phyloP scores from a whole-genome alignment of 2,797 vertebrate genomes.

The Poeciliopsis turneri region DNA sequence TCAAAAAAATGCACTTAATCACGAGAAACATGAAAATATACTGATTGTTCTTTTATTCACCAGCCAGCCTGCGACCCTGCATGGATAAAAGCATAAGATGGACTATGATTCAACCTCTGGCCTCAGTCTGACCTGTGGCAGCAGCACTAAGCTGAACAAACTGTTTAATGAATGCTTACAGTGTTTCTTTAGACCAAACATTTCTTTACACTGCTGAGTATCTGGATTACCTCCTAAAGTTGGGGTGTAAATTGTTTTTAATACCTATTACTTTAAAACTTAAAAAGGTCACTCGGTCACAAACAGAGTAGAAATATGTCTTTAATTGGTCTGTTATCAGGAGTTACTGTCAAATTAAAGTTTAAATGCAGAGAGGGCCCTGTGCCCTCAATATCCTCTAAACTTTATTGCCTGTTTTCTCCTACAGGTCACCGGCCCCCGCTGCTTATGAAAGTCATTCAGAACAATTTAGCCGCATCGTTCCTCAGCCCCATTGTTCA shows the following conservation, averaged over 20 bases:
- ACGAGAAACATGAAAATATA: background rate
- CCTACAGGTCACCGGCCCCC: constrained; percentile 60
- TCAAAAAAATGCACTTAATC: background rate
- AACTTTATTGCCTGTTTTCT: constrained; percentile 58
- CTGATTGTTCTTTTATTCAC: background rate
- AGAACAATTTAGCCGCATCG: constrained; percentile 70
- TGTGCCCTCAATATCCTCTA: constrained; percentile 58
- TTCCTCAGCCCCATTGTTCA: constrained; percentile 68
- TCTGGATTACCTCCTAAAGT: background rate
- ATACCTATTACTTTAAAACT: background rate
- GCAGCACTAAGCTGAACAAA: background rate
- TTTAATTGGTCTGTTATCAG: background rate
- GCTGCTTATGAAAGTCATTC: constrained; percentile 76
- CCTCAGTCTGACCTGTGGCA: background rate
- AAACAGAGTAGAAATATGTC: background rate
- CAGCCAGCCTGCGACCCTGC: background rate
- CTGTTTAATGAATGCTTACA: background rate
- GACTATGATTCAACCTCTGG: background rate
- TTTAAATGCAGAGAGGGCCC: constrained; percentile 36
- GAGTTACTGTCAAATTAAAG: background rate
- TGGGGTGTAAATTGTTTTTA: background rate
- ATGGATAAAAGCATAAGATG: background rate
- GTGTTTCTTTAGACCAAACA: too few species aligned
- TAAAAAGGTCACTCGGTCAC: background rate
- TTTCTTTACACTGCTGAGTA: background rate